A percentile compares a stretch with the other conserved stretches of the same genome.
phyloP scores from a whole-genome alignment of 2,113 vertebrate species.

The Chlorodrepanis virens region DNA sequence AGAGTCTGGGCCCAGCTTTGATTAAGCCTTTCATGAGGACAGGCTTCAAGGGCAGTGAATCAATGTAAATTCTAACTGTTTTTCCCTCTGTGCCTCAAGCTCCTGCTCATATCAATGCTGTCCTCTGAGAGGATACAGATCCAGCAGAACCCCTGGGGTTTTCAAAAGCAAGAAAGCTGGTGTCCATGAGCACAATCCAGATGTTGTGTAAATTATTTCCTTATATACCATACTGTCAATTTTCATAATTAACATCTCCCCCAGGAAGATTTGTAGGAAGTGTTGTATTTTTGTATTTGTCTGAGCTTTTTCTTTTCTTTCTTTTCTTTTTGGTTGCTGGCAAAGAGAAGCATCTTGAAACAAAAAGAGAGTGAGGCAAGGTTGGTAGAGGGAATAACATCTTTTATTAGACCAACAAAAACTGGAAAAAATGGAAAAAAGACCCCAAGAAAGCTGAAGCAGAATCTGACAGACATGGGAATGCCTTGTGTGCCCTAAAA shows the following conservation, averaged over 20 bases:
- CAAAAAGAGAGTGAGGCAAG: neutral
- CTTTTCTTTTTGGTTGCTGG: neutral
- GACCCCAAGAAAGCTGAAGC: neutral
- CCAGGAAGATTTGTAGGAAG: neutral
- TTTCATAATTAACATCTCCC: neutral
- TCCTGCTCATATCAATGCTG: neutral
- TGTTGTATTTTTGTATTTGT: neutral
- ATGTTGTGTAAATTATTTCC: neutral
- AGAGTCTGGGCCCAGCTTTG: neutral
- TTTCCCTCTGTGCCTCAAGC: neutral
- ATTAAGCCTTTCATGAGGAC: neutral
- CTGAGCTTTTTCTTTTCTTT: neutral
- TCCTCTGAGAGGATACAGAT: neutral
- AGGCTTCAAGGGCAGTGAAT: neutral
- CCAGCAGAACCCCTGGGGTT: neutral
- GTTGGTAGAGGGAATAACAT: neutral
- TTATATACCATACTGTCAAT: accelerated
- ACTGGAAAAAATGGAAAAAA: neutral
- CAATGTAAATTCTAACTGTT: neutral
- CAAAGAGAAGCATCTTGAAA: neutral
- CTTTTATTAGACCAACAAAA: neutral
- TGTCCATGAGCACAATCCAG: neutral
- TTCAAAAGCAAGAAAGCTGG: neutral
- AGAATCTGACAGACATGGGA: neutral
- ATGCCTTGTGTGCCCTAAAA: neutral